Evolutionary conservation across 1,140 invertebrate species (phyloP), one percentile per base, ranked within the genome.

Genomic region (Drosophila serrata): DNA sequence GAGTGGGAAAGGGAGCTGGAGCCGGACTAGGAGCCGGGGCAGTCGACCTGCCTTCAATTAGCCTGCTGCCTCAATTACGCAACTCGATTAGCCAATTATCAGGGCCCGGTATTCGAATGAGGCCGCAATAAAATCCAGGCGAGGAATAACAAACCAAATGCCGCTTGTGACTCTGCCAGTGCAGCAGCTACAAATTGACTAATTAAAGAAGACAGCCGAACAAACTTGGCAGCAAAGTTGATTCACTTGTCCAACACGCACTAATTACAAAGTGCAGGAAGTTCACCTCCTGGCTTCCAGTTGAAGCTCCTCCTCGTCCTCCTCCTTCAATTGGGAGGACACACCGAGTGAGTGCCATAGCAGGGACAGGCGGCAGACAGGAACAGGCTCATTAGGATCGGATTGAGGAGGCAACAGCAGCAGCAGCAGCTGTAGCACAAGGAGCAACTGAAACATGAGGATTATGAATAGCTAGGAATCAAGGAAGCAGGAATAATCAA

Each of bases 191-290:
- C 65, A 69, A 69, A 69, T 65, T 69, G 65, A 37, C 65, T 69
- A 69, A 69, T 69, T 69, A 69, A 69, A 67, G 65, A 53, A 51
- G 65, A 45, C 65, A 69, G 65, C 37, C 61, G 61, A 67, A 53
- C 43, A 67, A 69, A 69, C 58, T 68, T 67, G 43, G 27, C 64
- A 40, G 59, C 58, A 17, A 67, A 67, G 61, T 69, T 69, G 65
- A 69, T 69, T 69, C 65, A 65, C 65, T 65, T 69, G 61, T 67
- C 35, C 61, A 67, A 69, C 65, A 69, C 60, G 45, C 65, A 69
- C 65, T 69, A 69, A 69, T 69, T 69, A 69, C 65, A 69, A 69
- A 69, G 60, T 69, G 65, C 61, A 69, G 62, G 62, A 53, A 69
- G 65, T 55, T 53, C 62, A 31, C 27, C 35, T 49, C 48, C 48